Conservation (phyloP, 2,113 vertebrate species). For the Brienomyrus brachyistius region DNA sequence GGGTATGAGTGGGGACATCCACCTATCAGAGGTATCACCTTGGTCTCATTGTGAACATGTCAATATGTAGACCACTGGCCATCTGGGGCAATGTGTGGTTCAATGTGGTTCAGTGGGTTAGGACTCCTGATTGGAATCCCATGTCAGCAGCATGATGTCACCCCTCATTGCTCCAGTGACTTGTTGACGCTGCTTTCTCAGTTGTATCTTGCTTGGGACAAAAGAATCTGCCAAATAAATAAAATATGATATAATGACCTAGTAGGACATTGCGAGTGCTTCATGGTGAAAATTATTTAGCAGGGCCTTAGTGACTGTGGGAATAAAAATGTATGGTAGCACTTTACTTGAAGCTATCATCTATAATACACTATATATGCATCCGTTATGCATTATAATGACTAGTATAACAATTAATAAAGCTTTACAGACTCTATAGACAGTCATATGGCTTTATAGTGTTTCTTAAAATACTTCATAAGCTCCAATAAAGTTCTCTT, state of each 20-base stretch:
- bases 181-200: not conserved
- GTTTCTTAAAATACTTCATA: not conserved
- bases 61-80: not conserved
- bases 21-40: not conserved
- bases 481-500: not conserved
- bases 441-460: not conserved
- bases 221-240: not conserved
- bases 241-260: not conserved
- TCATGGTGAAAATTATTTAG: not conserved
- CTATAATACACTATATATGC: not conserved
- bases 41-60: not conserved
- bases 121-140: not conserved
- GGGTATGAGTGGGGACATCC: not conserved
- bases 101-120: not conserved
- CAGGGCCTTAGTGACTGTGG: not conserved
- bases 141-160: not conserved
- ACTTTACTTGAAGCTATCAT: not conserved
- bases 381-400: not conserved
- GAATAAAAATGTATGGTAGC: not conserved
- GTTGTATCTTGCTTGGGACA: not conserved
- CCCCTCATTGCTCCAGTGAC: not conserved
- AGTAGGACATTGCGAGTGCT: not conserved
- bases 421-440: not conserved
- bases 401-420: not conserved
- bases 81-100: not conserved